A percentile compares a stretch with the other conserved stretches of the same genome.
Conservation (phyloP, 2,113 vertebrate genomes). For the Fregetta grallaria region DNA sequence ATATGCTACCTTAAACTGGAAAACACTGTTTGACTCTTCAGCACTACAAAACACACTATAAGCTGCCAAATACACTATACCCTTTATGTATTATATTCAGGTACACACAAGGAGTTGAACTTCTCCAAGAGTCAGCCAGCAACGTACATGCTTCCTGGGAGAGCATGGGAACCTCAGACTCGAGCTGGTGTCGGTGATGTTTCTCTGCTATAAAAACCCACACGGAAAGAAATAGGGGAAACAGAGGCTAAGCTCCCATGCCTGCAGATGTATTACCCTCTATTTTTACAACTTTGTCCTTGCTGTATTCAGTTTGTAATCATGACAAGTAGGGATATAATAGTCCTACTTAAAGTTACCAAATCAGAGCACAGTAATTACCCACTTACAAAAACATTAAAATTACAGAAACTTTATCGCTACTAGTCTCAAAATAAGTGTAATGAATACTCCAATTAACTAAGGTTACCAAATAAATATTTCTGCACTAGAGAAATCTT, state of each 20-base stretch:
- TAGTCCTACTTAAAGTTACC: background rate
- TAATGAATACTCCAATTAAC: background rate
- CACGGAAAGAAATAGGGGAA: background rate
- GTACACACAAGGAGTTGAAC: background rate
- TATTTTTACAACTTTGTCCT: background rate
- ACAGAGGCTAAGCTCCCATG: background rate
- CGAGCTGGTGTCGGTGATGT: fast-evolving
- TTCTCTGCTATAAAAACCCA: background rate
- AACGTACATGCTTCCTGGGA: background rate
- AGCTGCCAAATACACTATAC: fast-evolving
- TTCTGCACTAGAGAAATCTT: background rate
- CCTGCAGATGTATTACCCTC: background rate
- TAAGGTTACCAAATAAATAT: background rate
- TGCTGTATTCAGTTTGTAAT: background rate
- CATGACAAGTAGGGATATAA: background rate
- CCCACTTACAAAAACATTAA: background rate
- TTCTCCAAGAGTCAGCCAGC: background rate
- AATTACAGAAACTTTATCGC: background rate
- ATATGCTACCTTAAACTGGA: background rate
- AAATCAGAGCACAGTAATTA: conserved; percentile 28
- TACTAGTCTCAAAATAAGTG: background rate
- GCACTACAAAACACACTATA: background rate
- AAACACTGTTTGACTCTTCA: background rate
- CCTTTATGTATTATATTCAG: background rate
- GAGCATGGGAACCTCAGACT: background rate